Conservation (phyloP, 2,888 invertebrate genomes). For the Deroplatys truncata region DNA sequence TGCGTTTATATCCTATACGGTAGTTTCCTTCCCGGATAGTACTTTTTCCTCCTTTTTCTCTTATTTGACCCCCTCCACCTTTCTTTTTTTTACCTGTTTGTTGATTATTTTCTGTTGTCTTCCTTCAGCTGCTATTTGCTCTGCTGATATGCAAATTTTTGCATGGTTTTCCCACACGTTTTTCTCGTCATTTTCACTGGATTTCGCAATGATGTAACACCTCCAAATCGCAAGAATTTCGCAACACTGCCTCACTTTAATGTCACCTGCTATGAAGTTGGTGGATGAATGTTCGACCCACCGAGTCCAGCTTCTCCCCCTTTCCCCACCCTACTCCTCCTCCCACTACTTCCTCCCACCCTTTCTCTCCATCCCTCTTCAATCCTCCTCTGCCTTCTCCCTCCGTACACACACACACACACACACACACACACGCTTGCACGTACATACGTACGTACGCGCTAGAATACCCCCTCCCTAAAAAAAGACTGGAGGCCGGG, state of each 20-base stretch:
- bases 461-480: background rate
- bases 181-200: background rate
- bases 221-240: background rate
- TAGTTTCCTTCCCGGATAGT: background rate
- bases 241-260: slow-evolving; percentile 2
- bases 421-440: background rate
- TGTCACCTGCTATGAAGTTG: slow-evolving; percentile 19
- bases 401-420: background rate
- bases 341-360: background rate
- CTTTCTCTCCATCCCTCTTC: slow-evolving; percentile 9
- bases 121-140: background rate
- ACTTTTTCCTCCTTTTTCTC: background rate
- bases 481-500: slow-evolving; percentile 2
- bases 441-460: background rate
- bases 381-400: slow-evolving; percentile 8
- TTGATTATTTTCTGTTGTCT: background rate
- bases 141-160: background rate
- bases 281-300: slow-evolving; percentile 21
- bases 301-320: slow-evolving; percentile 15
- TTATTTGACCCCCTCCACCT: background rate
- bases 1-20: background rate
- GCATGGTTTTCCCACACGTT: background rate
- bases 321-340: slow-evolving; percentile 5
- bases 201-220: background rate
- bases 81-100: background rate